Percentiles rank a stretch among this genome's conserved stretches.
Conservation (phyloP, 1,140 invertebrate species). For the Galendromus occidentalis region DNA sequence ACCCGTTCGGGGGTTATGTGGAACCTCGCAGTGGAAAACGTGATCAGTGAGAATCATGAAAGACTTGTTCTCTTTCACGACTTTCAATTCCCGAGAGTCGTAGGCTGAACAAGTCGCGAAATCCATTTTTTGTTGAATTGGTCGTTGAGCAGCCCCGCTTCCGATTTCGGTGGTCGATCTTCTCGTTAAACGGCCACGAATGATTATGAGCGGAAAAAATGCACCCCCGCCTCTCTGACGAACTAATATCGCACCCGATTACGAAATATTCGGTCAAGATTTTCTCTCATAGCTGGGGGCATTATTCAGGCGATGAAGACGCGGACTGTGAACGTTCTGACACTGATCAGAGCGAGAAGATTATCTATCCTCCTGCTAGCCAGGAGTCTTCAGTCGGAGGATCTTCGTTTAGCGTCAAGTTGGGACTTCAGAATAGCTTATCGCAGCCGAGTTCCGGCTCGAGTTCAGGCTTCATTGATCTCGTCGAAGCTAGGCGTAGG, state of each 20-base stretch:
- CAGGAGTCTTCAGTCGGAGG: constrained; percentile 15
- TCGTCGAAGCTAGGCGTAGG: neutral
- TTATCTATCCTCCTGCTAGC: constrained; percentile 17
- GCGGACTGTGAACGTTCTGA: constrained; percentile 38
- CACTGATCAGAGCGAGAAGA: constrained; percentile 18
- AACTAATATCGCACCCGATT: neutral
- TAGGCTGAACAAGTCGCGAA: too few relatives aligned
- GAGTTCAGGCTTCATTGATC: constrained; percentile 3
- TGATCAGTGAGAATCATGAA: too few relatives aligned
- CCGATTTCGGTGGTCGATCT: too few relatives aligned
- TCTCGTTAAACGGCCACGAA: too few relatives aligned
- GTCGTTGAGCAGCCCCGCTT: too few relatives aligned
- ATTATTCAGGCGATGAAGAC: constrained; percentile 45
- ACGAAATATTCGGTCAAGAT: neutral
- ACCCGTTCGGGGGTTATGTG: too few relatives aligned
- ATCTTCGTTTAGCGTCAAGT: constrained; percentile 15
- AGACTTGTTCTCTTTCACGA: too few relatives aligned
- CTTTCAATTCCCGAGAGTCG: too few relatives aligned
- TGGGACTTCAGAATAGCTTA: constrained; percentile 15
- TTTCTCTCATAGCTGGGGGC: neutral
- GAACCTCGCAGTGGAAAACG: too few relatives aligned
- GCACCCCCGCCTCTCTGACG: too few relatives aligned
- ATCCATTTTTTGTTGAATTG: too few relatives aligned
- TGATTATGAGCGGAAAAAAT: too few relatives aligned
- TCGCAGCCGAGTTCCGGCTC: constrained; percentile 3